Base-by-base conservation (phyloP, 2,888 invertebrate genomes). In the Drosophila greeni region DNA sequence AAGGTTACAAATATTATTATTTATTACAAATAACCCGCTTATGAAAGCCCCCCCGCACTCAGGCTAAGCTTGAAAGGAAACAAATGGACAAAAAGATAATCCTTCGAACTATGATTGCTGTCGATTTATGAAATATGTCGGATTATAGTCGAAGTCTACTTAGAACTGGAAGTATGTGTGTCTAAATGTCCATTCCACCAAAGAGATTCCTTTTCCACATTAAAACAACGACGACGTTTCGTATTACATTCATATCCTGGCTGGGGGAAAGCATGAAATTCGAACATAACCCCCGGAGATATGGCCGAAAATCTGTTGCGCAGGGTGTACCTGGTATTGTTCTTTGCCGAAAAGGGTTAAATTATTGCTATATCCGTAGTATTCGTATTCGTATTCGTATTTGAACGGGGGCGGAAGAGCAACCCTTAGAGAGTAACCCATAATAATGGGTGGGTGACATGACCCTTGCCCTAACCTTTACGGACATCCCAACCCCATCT, bases 331-430 rank as follows among this genome's bases (percentile, higher is more conserved):
- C 66, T 43, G 54, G 48, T 66, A 62, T 43, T 65, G 66, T 53
- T 52, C 31, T 24, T 5, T n/a, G 56, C 20, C n/a, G n/a, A 20
- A 61, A 76, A 79, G 74, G 86, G 85, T 74, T 86, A 84, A 86
- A 85, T 85, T 85, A 85, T 85, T 82, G 80, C 62, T 36, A 60
- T 60, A 61, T 61, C 34, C 43, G 61, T 43, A 6, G 24, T 60
- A 61, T 61, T 29, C 43, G 61, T 43, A 6, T n/a, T 42, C 5
- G 33, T 9, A 47, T 53, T 60, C 24, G 43, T 60, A 60, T 61
- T 43, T 59, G 29, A 14, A 43, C 36, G 76, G 76, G 76, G 75
- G 68, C 76, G 57, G 65, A 58, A 70, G 64, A 54, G 62, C 69
- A 69, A 69, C 70, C 64, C 62, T 56, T 55, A 61, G 69, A 54